These are phyloP conservation scores for Adelognathus sp. DNA, from an alignment of 2,888 invertebrate genomes.

Conservation along the genomic window DNA sequence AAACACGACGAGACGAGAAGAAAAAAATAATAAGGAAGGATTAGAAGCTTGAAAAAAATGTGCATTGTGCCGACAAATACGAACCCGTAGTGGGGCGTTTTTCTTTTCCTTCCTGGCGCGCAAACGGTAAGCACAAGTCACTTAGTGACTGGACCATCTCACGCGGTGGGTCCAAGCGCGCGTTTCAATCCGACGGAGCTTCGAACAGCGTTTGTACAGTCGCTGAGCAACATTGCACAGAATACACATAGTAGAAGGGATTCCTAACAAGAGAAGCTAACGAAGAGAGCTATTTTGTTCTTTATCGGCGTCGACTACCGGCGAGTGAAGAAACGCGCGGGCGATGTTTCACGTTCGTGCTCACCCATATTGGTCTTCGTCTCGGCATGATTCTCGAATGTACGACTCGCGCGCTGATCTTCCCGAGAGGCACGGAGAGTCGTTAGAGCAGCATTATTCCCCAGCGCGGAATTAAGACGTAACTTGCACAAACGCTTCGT, in stretches of 20 bases:
- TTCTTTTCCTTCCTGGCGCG: constrained; percentile 19
- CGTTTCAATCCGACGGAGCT: constrained; percentile 21
- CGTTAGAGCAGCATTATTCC: constrained; percentile 58
- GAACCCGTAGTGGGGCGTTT: background rate
- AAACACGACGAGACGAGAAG: constrained; percentile 16
- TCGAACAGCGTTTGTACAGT: background rate
- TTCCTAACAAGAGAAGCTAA: constrained; percentile 66
- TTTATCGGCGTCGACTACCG: constrained; percentile 60
- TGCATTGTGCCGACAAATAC: constrained; percentile 16
- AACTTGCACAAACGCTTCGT: constrained; percentile 48
- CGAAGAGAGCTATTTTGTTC: constrained; percentile 60
- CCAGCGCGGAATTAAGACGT: constrained; percentile 63
- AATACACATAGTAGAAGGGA: background rate
- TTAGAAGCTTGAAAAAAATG: constrained; percentile 46
- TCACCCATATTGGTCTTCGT: background rate
- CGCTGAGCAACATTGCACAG: background rate
- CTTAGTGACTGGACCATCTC: constrained; percentile 34
- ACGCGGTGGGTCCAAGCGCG: constrained; percentile 14
- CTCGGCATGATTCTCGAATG: constrained; percentile 6
- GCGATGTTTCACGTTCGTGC: background rate
- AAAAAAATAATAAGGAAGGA: constrained; percentile 52
- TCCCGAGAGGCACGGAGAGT: constrained; percentile 2
- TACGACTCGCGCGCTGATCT: background rate
- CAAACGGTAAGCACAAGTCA: constrained; percentile 52
- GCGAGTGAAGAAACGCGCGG: constrained; percentile 21